Evolutionary conservation across 2,797 vertebrate genomes (phyloP).

Genomic region (Phoebastria nigripes): DNA sequence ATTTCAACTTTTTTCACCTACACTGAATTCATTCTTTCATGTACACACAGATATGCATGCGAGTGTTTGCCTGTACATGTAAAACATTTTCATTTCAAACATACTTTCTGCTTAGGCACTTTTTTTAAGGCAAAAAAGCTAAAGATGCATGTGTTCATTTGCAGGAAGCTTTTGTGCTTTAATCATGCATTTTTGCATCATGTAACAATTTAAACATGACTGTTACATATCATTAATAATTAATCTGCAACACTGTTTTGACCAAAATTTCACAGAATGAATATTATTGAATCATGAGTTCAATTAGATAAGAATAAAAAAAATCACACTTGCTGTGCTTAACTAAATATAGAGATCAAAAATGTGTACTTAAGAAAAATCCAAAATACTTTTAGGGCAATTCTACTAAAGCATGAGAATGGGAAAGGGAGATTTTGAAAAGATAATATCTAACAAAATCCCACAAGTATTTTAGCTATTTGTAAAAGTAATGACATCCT

Average conservation of each 20-base stretch:
- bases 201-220: background rate
- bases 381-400: fast-evolving
- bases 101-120: background rate
- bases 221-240: background rate
- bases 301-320: background rate
- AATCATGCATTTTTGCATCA: background rate
- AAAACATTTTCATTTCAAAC: background rate
- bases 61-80: background rate
- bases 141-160: background rate
- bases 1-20: background rate
- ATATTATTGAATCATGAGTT: background rate
- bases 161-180: background rate
- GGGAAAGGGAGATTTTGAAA: background rate
- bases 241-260: background rate
- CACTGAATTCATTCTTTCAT: background rate
- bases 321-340: background rate
- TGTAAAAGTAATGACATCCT: background rate
- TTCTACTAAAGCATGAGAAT: background rate
- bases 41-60: background rate
- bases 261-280: background rate
- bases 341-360: background rate
- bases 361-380: background rate
- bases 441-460: background rate
- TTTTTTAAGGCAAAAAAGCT: background rate
- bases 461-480: background rate